These are phyloP conservation scores for Sylvia borin DNA, from an alignment of 2,797 vertebrate genomes.

Conservation along the genomic window DNA sequence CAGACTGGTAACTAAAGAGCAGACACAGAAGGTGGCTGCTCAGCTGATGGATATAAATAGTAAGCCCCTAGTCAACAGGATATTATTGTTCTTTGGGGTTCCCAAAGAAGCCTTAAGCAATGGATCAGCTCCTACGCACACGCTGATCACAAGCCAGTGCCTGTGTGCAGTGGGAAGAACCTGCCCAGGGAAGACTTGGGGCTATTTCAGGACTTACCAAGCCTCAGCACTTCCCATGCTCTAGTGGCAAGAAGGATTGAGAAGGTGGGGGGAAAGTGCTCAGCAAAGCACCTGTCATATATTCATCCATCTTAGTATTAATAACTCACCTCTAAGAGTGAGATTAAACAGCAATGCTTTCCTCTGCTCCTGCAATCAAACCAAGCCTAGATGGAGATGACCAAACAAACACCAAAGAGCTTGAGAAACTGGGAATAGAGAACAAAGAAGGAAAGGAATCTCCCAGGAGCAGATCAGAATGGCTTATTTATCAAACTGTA, in stretches of 20 bases:
- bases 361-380: not conserved
- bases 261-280: not conserved
- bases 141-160: not conserved
- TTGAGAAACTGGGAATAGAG: not conserved
- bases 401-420: not conserved
- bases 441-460: not conserved
- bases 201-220: not conserved
- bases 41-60: slow-evolving; percentile 58
- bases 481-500: not conserved
- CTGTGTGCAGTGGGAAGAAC: not conserved
- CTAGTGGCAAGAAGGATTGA: not conserved
- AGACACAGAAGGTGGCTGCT: slow-evolving; percentile 39
- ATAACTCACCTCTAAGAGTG: not conserved
- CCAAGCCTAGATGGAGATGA: not conserved
- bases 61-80: slow-evolving; percentile 54
- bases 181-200: not conserved
- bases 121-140: slow-evolving; percentile 33
- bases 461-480: not conserved
- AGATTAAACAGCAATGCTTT: not conserved
- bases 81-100: slow-evolving; percentile 62
- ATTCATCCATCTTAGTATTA: not conserved
- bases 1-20: slow-evolving; percentile 38
- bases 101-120: slow-evolving; percentile 50
- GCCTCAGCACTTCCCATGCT: not conserved
- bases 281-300: not conserved